Conservation (phyloP, 2,888 invertebrate species). For the Autographa pulchrina region DNA sequence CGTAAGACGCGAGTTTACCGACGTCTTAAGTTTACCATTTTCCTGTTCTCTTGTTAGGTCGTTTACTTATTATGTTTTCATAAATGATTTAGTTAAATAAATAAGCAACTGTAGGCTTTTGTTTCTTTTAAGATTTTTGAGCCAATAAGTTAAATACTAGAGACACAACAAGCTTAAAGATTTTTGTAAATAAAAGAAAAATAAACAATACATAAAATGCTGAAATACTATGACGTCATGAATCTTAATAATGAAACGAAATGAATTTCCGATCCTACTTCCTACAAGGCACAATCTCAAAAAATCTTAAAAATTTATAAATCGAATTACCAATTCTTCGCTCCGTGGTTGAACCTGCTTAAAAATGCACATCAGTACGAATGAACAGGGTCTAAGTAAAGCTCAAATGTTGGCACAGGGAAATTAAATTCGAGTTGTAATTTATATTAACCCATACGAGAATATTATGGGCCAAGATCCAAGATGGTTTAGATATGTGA, state of each 20-base stretch:
- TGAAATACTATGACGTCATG: neutral
- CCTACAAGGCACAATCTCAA: neutral
- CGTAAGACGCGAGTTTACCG: constrained; percentile 6
- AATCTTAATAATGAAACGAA: neutral
- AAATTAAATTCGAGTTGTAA: constrained; percentile 79
- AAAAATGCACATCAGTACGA: constrained; percentile 55
- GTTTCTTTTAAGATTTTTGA: too few relatives aligned
- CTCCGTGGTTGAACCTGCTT: constrained; percentile 44
- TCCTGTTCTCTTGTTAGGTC: constrained; percentile 2
- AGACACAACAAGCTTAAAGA: too few relatives aligned
- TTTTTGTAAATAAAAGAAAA: neutral
- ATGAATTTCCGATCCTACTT: neutral
- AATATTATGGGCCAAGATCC: constrained; percentile 67
- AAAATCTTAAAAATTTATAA: constrained; percentile 20
- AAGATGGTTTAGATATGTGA: constrained; percentile 63
- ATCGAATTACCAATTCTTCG: constrained; percentile 34
- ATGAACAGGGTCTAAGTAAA: constrained; percentile 69
- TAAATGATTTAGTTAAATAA: too few relatives aligned
- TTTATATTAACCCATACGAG: constrained; percentile 76
- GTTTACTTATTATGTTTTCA: neutral
- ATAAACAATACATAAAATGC: neutral
- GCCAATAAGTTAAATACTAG: too few relatives aligned
- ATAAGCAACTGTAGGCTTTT: too few relatives aligned
- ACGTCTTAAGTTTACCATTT: constrained; percentile 9
- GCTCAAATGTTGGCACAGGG: constrained; percentile 77